phyloP scores from a whole-genome alignment of 35 echinoderm and acorn worm genomes.

The Ophiothrix spiculata region DNA sequence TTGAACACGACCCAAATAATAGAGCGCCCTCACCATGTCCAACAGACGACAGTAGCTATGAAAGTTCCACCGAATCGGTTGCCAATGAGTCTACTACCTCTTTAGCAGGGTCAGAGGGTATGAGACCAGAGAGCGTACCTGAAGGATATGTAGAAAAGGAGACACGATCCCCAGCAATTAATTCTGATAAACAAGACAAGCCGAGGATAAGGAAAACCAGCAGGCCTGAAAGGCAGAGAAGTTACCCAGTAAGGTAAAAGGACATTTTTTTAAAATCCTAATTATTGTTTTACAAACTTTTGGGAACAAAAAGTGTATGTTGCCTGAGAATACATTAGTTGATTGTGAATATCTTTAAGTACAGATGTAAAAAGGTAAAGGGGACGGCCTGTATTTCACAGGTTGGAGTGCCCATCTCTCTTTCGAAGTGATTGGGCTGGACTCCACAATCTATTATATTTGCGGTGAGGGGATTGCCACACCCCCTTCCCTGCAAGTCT shows the following conservation, averaged over 20 bases:
- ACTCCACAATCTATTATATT: too few relatives aligned
- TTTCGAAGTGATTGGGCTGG: too few relatives aligned
- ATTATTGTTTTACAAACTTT: too few relatives aligned
- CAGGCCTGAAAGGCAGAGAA: background rate
- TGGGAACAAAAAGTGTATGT: too few relatives aligned
- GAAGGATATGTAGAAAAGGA: background rate
- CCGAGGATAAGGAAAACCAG: background rate
- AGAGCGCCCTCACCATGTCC: background rate
- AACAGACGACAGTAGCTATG: constrained; percentile 1
- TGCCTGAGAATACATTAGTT: too few relatives aligned
- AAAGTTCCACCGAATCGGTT: constrained; percentile 29
- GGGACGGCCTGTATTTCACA: too few relatives aligned
- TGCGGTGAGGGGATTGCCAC: too few relatives aligned
- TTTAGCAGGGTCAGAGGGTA: background rate
- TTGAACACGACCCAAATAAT: constrained; percentile 67
- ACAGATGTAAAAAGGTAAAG: too few relatives aligned
- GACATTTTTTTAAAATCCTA: too few relatives aligned
- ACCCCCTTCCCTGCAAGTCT: too few relatives aligned
- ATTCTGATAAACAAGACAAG: background rate
- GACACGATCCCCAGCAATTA: background rate
- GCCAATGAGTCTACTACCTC: constrained; percentile 21
- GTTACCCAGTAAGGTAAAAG: background rate
- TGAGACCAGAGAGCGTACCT: background rate
- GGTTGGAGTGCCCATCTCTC: too few relatives aligned
- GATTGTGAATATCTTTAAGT: too few relatives aligned